These are phyloP conservation scores for Sminthopsis crassicaudata DNA, from an alignment of 2,113 vertebrate species.

Conservation along the genomic window DNA sequence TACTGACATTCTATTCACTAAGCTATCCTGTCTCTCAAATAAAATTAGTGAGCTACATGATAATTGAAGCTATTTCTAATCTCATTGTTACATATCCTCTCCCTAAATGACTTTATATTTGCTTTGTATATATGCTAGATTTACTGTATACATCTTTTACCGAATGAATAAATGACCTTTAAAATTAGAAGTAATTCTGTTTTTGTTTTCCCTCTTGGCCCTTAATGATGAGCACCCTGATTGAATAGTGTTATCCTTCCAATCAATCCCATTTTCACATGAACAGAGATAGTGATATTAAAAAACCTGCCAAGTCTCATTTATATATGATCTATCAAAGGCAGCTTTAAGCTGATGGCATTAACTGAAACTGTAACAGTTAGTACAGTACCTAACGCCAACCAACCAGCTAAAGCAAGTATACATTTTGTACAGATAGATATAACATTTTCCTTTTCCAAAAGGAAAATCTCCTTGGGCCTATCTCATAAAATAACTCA, in stretches of 20 bases:
- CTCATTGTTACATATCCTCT: neutral
- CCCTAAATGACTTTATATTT: neutral
- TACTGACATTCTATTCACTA: neutral
- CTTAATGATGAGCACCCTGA: constrained; percentile 55
- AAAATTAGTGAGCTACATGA: neutral
- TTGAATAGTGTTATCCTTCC: constrained; percentile 17
- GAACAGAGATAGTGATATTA: neutral
- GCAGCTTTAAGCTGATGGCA: neutral
- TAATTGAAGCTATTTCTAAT: neutral
- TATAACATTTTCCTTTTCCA: constrained; percentile 17
- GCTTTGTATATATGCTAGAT: neutral
- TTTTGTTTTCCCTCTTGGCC: constrained; percentile 18
- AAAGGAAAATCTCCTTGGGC: constrained; percentile 18
- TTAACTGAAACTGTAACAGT: neutral
- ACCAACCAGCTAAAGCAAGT: constrained; percentile 26
- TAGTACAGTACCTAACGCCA: neutral
- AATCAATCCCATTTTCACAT: constrained; percentile 18
- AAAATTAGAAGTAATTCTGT: neutral
- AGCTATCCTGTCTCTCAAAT: neutral
- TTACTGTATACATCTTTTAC: neutral
- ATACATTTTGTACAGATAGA: constrained; percentile 21
- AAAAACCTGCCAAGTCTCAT: neutral
- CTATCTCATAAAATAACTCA: constrained; percentile 14
- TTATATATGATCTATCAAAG: neutral
- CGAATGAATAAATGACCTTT: neutral